These are phyloP conservation scores for Hippotragus niger DNA, from an alignment of 2,113 vertebrate genomes.

Conservation along the genomic window DNA sequence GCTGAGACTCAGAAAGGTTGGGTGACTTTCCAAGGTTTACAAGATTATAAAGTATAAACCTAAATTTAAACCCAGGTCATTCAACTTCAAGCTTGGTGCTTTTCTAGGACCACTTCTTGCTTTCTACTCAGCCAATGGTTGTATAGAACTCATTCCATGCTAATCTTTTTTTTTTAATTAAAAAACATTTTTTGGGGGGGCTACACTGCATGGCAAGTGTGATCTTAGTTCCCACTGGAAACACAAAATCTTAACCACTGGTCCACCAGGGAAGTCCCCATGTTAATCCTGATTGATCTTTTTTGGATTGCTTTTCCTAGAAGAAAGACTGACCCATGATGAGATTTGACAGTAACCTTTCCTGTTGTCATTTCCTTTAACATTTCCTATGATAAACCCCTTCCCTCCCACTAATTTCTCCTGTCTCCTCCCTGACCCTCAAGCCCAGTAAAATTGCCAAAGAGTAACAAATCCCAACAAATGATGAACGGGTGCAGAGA, in stretches of 20 bases:
- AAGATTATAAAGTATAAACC: background rate
- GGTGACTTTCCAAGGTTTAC: conserved; percentile 13
- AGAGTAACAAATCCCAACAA: background rate
- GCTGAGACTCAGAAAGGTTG: background rate
- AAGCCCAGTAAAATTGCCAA: background rate
- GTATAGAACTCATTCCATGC: background rate
- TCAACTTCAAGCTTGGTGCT: background rate
- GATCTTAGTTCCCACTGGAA: background rate
- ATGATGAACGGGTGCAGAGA: background rate
- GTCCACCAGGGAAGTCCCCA: background rate
- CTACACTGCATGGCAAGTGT: background rate
- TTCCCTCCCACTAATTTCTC: background rate
- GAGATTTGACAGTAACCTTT: background rate
- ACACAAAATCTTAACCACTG: background rate
- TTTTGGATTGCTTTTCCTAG: background rate
- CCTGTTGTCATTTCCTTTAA: background rate
- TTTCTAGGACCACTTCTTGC: background rate
- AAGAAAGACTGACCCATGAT: background rate
- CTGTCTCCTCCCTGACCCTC: background rate
- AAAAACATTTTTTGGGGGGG: background rate
- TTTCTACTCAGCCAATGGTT: background rate
- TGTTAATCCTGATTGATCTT: background rate
- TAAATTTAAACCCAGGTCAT: background rate
- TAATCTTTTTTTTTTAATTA: background rate
- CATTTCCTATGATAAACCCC: background rate